Evolutionary conservation across 2,113 vertebrate genomes (phyloP), one percentile per base, ranked within the genome.

Genomic region (Grus americana): DNA sequence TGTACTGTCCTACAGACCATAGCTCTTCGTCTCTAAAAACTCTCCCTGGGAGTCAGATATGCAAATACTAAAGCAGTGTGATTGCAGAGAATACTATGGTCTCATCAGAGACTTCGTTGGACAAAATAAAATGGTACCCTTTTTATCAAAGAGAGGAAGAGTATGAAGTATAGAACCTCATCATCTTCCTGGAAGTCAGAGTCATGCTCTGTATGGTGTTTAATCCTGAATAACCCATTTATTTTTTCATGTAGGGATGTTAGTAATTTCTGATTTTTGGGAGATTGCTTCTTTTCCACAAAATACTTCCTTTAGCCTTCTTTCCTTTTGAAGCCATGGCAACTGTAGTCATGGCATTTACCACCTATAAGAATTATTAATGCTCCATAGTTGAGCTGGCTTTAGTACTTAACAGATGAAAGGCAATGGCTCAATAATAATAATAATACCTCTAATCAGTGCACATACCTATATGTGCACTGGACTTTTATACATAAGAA

Each of bases 391-490:
- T 47, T 91, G 67, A 71, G 32, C 61, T 86, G 50, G 50, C 17
- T 78, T 91, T 91, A 62, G 79, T 62, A 95, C 95, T 96, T 80
- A 94, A 62, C 42, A 81, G 63, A 92, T 67, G 61, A 92, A 95
- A 92, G 38, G 50, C 34, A 96, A 79, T 20, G 27, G 23, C 63
- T 92, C 26, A 68, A n/a, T 79, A 93, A 85, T 18, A 79, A 22
- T 46, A 79, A 22, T 72, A 90, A 76, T 46, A 71, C 27, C 38
- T 79, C 34, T 78, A 84, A 80, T 78, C 63, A 84, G 38, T 38
- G 38, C 38, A 38, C 38, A 38, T 38, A 38, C 30, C 83, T 68
- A 18, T n/a, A n/a, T 74, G n/a, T 49, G n/a, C 1, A 5, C 32
- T 83, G 72, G 42, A 76, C 63, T 93, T 88, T 15, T 38, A 46